phyloP scores from a whole-genome alignment of 2,113 vertebrate genomes.

The Melierax canorus region DNA sequence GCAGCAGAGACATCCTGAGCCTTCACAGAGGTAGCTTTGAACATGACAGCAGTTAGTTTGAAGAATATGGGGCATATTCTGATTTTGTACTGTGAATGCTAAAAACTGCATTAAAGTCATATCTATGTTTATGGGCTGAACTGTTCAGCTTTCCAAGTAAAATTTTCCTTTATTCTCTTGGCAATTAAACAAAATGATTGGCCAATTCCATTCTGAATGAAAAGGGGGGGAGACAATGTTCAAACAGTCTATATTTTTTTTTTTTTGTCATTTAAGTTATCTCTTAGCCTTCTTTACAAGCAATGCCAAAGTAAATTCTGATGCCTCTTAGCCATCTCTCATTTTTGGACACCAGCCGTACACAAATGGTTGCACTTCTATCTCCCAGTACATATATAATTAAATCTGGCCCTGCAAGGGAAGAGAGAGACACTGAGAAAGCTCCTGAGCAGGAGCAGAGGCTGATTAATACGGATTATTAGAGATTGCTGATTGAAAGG shows the following conservation, averaged over 20 bases:
- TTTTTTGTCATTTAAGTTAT: background rate
- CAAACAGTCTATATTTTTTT: background rate
- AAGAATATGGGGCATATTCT: background rate
- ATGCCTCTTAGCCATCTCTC: background rate
- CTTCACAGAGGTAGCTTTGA: background rate
- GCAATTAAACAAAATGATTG: background rate
- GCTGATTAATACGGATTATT: conserved; percentile 27
- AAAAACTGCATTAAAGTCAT: background rate
- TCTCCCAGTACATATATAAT: background rate
- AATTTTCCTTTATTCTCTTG: background rate
- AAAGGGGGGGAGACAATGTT: background rate
- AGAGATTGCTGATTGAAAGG: conserved; percentile 6
- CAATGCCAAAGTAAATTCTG: background rate
- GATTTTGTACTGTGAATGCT: background rate
- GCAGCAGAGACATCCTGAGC: background rate
- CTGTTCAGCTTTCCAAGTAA: background rate
- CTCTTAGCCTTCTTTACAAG: background rate
- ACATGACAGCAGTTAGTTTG: background rate
- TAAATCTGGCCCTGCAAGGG: background rate
- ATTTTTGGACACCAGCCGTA: background rate
- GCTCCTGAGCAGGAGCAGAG: conserved; percentile 6
- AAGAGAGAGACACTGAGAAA: background rate
- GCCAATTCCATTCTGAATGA: background rate
- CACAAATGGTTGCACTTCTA: background rate
- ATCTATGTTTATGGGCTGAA: background rate